Evolutionary conservation across 2,888 invertebrate genomes (phyloP).

Genomic region (Brachyptera putata): DNA sequence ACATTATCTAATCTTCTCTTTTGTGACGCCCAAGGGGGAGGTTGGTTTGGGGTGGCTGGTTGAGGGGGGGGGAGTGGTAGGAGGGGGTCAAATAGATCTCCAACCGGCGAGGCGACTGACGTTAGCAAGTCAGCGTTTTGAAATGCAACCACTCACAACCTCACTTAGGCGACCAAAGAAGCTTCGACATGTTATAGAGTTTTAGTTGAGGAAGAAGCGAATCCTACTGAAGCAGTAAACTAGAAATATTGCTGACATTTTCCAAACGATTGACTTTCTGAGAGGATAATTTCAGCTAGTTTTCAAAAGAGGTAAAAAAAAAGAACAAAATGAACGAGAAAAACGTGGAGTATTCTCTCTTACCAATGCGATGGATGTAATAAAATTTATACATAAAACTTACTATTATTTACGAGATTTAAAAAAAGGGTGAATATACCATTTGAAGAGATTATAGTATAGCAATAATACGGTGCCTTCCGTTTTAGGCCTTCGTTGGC

Average conservation of each 20-base stretch:
- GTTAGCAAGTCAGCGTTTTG: constrained; percentile 4
- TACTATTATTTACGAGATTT: too few relatives aligned
- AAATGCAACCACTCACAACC: background rate
- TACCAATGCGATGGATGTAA: too few relatives aligned
- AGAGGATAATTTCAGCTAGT: constrained; percentile 17
- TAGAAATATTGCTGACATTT: constrained; percentile 22
- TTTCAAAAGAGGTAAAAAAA: too few relatives aligned
- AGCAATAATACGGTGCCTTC: too few relatives aligned
- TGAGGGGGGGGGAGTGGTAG: background rate
- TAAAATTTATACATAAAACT: too few relatives aligned
- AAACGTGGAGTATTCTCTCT: too few relatives aligned
- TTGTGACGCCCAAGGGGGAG: background rate
- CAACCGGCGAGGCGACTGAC: background rate
- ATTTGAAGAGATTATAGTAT: too few relatives aligned
- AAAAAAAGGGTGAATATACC: too few relatives aligned
- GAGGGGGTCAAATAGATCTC: background rate
- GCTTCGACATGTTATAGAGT: too few relatives aligned
- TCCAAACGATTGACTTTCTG: constrained; percentile 9
- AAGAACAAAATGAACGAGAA: too few relatives aligned
- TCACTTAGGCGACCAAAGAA: background rate
- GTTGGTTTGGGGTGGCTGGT: too few relatives aligned
- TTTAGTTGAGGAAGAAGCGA: background rate
- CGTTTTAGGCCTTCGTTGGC: too few relatives aligned
- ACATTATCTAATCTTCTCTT: constrained; percentile 5
- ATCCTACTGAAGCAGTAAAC: constrained; percentile 9